Evolutionary conservation across 2,113 vertebrate species (phyloP).

Genomic region (Entomyzon cyanotis): DNA sequence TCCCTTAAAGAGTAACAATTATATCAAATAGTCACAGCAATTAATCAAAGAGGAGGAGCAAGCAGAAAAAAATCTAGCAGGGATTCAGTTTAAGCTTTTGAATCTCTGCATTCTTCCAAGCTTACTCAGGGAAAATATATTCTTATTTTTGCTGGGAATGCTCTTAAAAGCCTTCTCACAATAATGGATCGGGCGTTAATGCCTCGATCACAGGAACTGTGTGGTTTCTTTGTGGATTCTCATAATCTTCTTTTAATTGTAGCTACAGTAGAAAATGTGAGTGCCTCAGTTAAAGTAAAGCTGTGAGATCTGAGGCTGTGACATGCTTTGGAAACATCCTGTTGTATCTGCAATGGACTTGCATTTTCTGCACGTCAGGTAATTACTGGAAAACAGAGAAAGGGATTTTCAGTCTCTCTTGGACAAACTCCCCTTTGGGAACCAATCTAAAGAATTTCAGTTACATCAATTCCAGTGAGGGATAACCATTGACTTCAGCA

Average conservation of each 20-base stretch:
- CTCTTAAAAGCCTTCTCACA: conserved; percentile 15
- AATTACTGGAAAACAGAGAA: neutral
- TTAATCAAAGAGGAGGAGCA: neutral
- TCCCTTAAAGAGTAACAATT: neutral
- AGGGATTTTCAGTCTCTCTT: neutral
- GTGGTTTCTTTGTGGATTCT: conserved; percentile 19
- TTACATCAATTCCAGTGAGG: neutral
- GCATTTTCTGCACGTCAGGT: neutral
- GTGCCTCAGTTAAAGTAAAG: neutral
- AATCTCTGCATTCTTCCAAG: neutral
- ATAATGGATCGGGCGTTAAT: neutral
- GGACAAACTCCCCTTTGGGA: neutral
- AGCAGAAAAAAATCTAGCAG: neutral
- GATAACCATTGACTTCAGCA: neutral
- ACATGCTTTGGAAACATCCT: neutral
- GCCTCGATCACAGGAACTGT: neutral
- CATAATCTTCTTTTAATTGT: conserved; percentile 5
- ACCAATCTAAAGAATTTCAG: neutral
- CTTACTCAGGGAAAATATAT: conserved; percentile 16
- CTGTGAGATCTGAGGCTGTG: neutral
- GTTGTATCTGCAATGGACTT: neutral
- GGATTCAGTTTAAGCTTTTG: neutral
- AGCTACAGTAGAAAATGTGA: neutral
- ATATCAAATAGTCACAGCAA: neutral
- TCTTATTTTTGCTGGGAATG: conserved; percentile 7